Percentiles rank a stretch among this genome's conserved stretches.
phyloP scores from a whole-genome alignment of 2,888 invertebrate genomes.

The Megaustenia siamemsis region DNA sequence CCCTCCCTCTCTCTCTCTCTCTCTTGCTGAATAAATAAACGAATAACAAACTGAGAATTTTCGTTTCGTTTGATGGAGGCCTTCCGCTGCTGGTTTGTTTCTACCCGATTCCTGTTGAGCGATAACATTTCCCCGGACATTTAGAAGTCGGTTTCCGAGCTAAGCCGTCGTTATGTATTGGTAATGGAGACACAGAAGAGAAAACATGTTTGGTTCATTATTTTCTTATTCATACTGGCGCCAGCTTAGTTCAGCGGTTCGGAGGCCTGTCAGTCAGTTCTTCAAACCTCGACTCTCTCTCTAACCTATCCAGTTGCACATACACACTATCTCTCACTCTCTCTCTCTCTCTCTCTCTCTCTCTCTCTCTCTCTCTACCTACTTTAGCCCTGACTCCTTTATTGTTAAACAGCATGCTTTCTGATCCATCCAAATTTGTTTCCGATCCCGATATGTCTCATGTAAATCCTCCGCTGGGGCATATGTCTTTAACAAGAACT shows the following conservation, averaged over 20 bases:
- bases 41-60: neutral
- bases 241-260: no score
- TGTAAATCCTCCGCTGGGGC: no score
- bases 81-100: neutral
- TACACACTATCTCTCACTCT: slow-evolving; percentile 30
- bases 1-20: no score
- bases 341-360: slow-evolving; percentile 10
- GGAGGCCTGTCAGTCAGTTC: no score
- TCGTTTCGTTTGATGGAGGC: neutral
- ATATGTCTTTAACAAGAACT: no score
- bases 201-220: no score
- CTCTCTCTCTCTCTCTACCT: neutral
- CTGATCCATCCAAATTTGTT: no score
- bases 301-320: neutral
- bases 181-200: no score
- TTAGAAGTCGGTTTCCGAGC: neutral
- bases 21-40: neutral
- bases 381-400: neutral
- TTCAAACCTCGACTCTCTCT: neutral
- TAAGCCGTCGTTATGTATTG: no score
- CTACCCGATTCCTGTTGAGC: neutral
- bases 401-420: no score
- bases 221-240: no score
- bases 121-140: neutral
- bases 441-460: no score